Evolutionary conservation across 2,797 vertebrate genomes (phyloP), one percentile per base, ranked within the genome.

Genomic region (Ctenopoma kingsleyae): DNA sequence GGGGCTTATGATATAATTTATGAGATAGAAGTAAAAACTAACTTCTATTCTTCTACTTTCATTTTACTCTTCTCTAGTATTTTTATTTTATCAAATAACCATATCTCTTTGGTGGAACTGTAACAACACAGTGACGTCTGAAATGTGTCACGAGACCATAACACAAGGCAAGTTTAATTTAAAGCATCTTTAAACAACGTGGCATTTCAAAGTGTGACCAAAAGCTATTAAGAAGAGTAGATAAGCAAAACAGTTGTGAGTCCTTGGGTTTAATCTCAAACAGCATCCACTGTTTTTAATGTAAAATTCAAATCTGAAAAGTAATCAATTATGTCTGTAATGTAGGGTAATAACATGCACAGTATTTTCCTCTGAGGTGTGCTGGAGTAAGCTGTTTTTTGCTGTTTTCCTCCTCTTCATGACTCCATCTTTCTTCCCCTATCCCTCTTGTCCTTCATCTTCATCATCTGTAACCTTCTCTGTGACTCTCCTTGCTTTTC

Each of bases 401-500:
- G 16, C 22, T 11, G 40, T 11, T 66, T 71, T 54, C 46, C 20
- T 46, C 48, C 46, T n/a, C 6, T 59, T 27, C 52, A 51, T 51
- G 23, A 52, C 2, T 48, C 54, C 12, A 50, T 60, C 57, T 36
- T 23, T 51, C 50, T 50, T 55, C 17, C n/a, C 40, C 27, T 17
- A 1, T 60, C 13, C 50, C 30, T 51, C 20, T 58, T 19, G 40
- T 68, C 20, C 64, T 60, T 83, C 60, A 62, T 76, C 53, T 65
- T 15, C 56, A 64, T 78, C 49, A 51, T 63, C 40, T 67, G 22
- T 40, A 60, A 52, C 30, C 46, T 53, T 19, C 57, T 67, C 71
- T 52, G 19, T 61, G 79, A 83, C 79, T 83, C 67, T 76, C 32
- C 62, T 20, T 47, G 67, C 52, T 58, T 79, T 81, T 54, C 35